Evolutionary conservation across 2,888 invertebrate genomes (phyloP).

Genomic region (Thera britannica): DNA sequence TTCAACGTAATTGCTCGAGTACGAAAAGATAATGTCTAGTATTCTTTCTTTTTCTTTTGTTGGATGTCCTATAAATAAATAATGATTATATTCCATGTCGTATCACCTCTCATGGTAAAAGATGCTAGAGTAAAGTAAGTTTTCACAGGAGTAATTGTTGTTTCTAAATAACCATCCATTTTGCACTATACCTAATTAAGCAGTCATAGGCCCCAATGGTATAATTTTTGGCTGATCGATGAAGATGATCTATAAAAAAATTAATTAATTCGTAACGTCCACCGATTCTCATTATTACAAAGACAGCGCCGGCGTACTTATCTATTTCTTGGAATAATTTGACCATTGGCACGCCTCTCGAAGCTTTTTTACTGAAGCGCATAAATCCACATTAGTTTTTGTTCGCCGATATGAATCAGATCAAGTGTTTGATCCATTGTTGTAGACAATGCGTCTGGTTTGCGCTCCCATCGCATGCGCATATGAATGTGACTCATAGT

Average conservation of each 20-base stretch:
- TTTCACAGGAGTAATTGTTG: not conserved
- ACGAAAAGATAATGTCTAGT: constrained; percentile 16
- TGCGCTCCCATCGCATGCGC: constrained; percentile 69
- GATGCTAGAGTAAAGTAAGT: not conserved
- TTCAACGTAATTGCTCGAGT: constrained; percentile 29
- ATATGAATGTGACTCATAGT: constrained; percentile 66
- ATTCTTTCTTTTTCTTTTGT: not conserved
- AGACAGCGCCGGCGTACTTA: constrained; percentile 16
- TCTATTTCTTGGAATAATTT: constrained; percentile 30
- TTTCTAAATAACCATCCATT: not conserved
- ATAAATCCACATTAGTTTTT: constrained; percentile 63
- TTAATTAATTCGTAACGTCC: constrained; percentile 4
- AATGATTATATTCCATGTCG: too few relatives aligned
- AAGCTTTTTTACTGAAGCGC: constrained; percentile 49
- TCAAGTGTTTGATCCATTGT: constrained; percentile 76
- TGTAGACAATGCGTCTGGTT: constrained; percentile 78
- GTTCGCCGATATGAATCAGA: constrained; percentile 70
- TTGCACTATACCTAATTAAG: not conserved
- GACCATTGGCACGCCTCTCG: constrained; percentile 29
- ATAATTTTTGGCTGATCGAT: constrained; percentile 3
- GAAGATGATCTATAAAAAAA: constrained; percentile 6
- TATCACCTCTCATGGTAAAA: not conserved
- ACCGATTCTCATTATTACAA: constrained; percentile 25
- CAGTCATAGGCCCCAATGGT: not conserved
- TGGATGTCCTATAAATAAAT: too few relatives aligned